Evolutionary conservation across 2,113 vertebrate species (phyloP).

Genomic region (Vireo altiloquus): DNA sequence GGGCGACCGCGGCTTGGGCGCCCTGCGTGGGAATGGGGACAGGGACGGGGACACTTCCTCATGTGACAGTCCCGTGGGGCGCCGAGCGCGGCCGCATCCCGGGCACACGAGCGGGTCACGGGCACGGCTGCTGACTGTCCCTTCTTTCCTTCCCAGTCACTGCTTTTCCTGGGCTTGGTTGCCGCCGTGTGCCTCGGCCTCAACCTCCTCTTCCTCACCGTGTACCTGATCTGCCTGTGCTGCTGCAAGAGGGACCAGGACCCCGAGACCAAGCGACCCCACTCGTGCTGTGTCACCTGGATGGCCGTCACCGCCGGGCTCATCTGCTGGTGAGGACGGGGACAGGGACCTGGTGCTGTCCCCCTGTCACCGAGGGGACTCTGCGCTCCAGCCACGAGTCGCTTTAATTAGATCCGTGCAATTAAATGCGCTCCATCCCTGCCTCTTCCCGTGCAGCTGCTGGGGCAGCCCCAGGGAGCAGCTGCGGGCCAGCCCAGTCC

Average conservation of each 20-base stretch:
- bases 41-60: not conserved
- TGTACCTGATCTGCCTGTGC: conserved; percentile 87
- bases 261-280: conserved; percentile 78
- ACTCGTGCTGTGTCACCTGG: conserved; percentile 90
- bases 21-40: not conserved
- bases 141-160: conserved; percentile 71
- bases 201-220: conserved; percentile 84
- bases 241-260: conserved; percentile 78
- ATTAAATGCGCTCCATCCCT: not conserved
- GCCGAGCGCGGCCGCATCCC: not conserved
- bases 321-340: conserved; percentile 85
- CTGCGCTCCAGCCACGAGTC: rapidly evolving
- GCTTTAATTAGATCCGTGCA: not conserved
- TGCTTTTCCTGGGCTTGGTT: conserved; percentile 87
- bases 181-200: conserved; percentile 85
- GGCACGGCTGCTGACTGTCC: not conserved
- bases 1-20: rapidly evolving
- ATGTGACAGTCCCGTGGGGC: not conserved
- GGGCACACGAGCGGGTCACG: not conserved
- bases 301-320: conserved; percentile 86
- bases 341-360: not conserved
- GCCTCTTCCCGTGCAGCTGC: not conserved
- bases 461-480: not conserved
- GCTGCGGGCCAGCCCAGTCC: not conserved
- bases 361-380: not conserved